Evolutionary conservation across 2,888 invertebrate genomes (phyloP), one percentile per base, ranked within the genome.

Genomic region (Chaetoderma sp.): DNA sequence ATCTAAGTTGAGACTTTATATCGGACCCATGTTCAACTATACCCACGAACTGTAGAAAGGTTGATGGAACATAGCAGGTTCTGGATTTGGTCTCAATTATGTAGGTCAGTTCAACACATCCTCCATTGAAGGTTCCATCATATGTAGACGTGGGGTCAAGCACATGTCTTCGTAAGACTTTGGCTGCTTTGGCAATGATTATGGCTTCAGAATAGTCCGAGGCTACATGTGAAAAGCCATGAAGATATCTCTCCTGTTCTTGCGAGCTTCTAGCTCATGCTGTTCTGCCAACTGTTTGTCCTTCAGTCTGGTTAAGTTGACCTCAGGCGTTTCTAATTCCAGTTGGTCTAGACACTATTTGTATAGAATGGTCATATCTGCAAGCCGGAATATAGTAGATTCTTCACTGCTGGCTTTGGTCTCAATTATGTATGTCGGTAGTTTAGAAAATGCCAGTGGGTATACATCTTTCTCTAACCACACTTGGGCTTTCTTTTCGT

Each of bases 81-180:
- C 4, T 23, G 13, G 5, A 50, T 27, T 10, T 6, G 28, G 4
- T 16, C 16, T 10, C 2, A 36, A 8, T 3, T 45, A 39, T n/a
- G n/a, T n/a, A n/a, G n/a, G 68, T 39, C 28, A 65, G 47, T 60
- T 60, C 61, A 50, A 65, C 49, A 56, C 56, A 63, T 8, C 64
- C 54, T 25, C 67, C 65, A 42, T 65, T 8, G 36, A 74, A 68
- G 23, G 23, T 55, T 30, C 70, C 65, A 54, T 55, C 23, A 60
- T 74, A 74, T 49, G 1, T 42, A 3, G 49, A 47, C 33, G 64
- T 59, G 10, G 65, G 59, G 5, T 61, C 56, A 18, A 68, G 25
- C 65, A 76, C 71, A 8, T 73, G 44, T 45, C 58, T 60, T 21
- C 72, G 60, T 32, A 76, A 21, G 16, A 75, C 71, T n/a, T 69